Evolutionary conservation across 2,888 invertebrate genomes (phyloP).

Genomic region (Lithodes maja): DNA sequence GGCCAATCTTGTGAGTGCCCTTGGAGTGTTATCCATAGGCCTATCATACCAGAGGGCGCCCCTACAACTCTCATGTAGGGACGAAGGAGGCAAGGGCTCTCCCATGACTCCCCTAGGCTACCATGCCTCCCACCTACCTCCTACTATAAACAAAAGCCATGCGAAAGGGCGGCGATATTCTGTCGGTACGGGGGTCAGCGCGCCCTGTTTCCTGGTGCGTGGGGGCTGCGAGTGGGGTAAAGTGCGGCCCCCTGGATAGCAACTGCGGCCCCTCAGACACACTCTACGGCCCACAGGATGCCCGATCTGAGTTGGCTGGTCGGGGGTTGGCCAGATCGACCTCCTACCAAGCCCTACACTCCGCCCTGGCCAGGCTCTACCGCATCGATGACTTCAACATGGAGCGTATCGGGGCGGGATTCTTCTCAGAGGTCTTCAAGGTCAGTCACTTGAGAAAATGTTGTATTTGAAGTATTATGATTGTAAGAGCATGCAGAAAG

Average conservation of each 20-base stretch:
- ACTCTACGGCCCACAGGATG: constrained; percentile 13
- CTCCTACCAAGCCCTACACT: constrained; percentile 91
- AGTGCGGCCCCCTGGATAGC: background rate
- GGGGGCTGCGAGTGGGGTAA: constrained; percentile 25
- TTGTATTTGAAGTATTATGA: too few species aligned
- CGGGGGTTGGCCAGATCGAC: constrained; percentile 64
- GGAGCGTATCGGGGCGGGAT: constrained; percentile 95
- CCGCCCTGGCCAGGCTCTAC: constrained; percentile 93
- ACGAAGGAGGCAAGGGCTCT: background rate
- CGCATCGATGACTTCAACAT: constrained; percentile 94
- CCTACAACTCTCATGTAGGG: background rate
- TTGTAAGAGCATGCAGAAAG: too few species aligned
- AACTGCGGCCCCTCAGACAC: constrained; percentile 6
- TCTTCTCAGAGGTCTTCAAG: constrained; percentile 98
- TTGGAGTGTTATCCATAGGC: too few species aligned
- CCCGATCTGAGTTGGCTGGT: constrained; percentile 35
- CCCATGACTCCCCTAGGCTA: constrained; percentile 21
- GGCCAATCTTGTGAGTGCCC: too few species aligned
- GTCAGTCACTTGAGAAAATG: constrained; percentile 77
- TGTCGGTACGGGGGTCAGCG: constrained; percentile 7
- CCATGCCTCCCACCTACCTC: constrained; percentile 8
- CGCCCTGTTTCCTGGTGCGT: constrained; percentile 66
- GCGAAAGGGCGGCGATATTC: constrained; percentile 42
- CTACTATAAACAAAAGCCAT: constrained; percentile 24
- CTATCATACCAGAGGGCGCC: too few species aligned